Evolutionary conservation across 2,113 vertebrate species (phyloP), one percentile per base, ranked within the genome.

Genomic region (Ailuropoda melanoleuca): DNA sequence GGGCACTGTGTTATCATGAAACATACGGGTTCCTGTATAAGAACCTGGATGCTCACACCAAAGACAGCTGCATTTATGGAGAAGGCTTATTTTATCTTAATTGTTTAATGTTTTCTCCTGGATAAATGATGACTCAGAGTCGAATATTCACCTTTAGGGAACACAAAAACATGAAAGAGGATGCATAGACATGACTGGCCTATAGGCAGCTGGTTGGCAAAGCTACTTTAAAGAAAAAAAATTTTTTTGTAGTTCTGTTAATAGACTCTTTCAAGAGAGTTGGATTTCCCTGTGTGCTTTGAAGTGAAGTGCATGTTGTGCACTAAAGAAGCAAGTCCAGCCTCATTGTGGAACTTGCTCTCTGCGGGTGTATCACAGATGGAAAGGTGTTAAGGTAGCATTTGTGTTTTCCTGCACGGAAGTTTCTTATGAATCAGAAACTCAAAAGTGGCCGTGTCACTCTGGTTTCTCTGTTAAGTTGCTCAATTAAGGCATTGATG

Each of bases 1-100:
- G 66, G 95, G 24, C 19, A 81, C 68, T 94, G 56, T 96, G 97
- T 98, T 97, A 60, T 78, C 39, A 19, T 88, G 68, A 88, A 88
- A 85, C 6, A 46, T 93, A 21, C 60, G 66, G 75, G 37, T 78
- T 94, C n/a, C 74, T 95, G 98, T 80, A 64, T 92, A 19, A 58
- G 84, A 89, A 86, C 64, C 8, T 84, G 48, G 58, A 12, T 97
- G 64, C 96, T 98, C 70, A 68, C 39, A 72, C 74, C 46, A 17
- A 93, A 86, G 64, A 83, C 31, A 26, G 3, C 37, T 97, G 62
- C n/a, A 46, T 93, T 97, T 60, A 50, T 39, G 90, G 48, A 96
- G 70, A 80, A 95, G n/a, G 6, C 43, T 46, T 82, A 81, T 93
- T 82, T 82, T 82, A 93, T 78, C 9, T n/a, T 94, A 87, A 34